These are phyloP conservation scores for Pandemis heparana DNA, from an alignment of 2,888 invertebrate genomes.

Conservation along the genomic window DNA sequence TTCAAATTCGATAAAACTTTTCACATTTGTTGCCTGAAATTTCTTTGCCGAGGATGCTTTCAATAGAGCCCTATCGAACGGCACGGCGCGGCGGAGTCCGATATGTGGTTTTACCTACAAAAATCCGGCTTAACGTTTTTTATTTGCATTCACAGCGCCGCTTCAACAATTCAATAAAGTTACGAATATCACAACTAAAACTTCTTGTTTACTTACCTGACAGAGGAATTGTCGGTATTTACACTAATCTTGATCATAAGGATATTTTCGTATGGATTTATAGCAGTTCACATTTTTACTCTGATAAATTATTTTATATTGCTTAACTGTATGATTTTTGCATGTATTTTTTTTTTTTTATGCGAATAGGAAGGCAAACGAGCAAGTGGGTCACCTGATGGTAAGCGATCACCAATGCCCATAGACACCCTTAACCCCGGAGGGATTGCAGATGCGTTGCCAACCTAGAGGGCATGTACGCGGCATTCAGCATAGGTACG, in stretches of 20 bases:
- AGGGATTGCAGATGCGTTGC: no score
- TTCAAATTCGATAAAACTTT: constrained; percentile 29
- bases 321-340: no score
- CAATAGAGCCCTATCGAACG: constrained; percentile 14
- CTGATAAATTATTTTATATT: no score
- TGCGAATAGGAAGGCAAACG: no score
- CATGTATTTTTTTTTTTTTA: no score
- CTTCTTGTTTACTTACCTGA: neutral
- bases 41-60: constrained; percentile 7
- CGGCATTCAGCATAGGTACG: no score
- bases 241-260: neutral
- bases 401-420: no score
- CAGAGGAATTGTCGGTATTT: neutral
- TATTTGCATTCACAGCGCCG: neutral
- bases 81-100: neutral
- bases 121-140: constrained; percentile 4
- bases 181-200: constrained; percentile 1
- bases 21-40: constrained; percentile 32
- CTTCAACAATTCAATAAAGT: constrained; percentile 1
- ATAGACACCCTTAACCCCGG: no score
- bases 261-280: no score
- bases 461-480: no score
- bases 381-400: no score
- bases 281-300: no score
- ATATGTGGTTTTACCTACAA: neutral